A percentile compares a stretch with the other conserved stretches of the same genome.
phyloP scores from a whole-genome alignment of 2,113 vertebrate species.

The Myrmophylax atrothorax region DNA sequence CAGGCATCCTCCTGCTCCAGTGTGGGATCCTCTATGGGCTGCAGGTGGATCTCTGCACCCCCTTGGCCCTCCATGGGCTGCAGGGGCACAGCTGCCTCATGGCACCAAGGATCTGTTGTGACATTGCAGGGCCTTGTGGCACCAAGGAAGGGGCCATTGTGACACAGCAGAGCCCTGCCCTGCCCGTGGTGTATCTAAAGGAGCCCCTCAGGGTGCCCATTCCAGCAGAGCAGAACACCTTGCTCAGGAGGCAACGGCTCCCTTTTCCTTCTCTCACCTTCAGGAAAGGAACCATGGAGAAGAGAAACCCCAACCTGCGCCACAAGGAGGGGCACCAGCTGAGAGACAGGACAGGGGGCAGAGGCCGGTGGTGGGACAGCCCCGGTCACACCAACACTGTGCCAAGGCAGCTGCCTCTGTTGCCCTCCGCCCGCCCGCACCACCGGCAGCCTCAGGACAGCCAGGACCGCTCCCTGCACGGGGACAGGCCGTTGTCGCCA shows the following conservation, averaged over 20 bases:
- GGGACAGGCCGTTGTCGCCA: background rate
- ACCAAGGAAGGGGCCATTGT: background rate
- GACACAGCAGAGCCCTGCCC: background rate
- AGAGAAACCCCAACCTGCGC: background rate
- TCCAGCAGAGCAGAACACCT: background rate
- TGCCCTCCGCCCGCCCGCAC: background rate
- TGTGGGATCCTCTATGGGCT: background rate
- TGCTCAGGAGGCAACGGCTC: background rate
- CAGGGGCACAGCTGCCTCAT: background rate
- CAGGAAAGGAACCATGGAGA: background rate
- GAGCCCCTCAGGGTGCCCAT: background rate
- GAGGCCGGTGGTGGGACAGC: background rate
- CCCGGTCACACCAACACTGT: background rate
- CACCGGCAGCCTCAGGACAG: background rate
- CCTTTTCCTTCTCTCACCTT: background rate
- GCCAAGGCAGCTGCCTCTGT: background rate
- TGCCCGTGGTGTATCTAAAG: background rate
- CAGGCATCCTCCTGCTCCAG: background rate
- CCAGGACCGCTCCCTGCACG: background rate
- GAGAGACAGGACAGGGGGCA: background rate
- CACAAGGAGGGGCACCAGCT: background rate
- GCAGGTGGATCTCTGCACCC: background rate
- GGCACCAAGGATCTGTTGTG: background rate
- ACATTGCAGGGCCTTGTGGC: background rate
- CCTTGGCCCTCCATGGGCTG: background rate